A percentile compares a stretch with the other conserved stretches of the same genome.
These are phyloP conservation scores for Heliconius erato DNA, from an alignment of 2,888 invertebrate species.

Conservation along the genomic window DNA sequence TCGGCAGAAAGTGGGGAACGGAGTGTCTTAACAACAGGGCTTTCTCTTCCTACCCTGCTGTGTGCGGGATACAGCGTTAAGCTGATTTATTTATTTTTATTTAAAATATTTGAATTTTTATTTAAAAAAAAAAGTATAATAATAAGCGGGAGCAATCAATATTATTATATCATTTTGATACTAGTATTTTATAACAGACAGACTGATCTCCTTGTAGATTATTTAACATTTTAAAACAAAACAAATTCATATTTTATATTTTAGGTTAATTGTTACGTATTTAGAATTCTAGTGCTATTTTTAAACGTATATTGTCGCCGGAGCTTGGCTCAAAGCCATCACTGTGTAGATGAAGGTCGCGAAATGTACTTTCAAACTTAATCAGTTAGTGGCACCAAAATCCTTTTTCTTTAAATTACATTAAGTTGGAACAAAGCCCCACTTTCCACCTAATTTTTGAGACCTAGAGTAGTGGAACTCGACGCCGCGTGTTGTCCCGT, in stretches of 20 bases:
- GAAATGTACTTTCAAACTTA: conserved; percentile 3
- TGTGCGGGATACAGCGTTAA: no score
- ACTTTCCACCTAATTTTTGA: neutral
- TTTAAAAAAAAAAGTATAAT: no score
- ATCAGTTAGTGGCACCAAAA: neutral
- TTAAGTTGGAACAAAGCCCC: neutral
- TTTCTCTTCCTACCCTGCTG: no score
- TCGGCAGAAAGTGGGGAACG: no score
- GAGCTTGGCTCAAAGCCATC: conserved; percentile 39
- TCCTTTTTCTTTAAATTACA: neutral
- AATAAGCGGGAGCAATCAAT: no score
- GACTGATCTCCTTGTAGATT: no score
- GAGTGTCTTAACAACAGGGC: no score
- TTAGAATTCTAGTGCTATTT: conserved; percentile 18
- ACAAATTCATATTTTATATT: neutral
- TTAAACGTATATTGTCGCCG: conserved; percentile 28
- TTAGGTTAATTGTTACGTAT: conserved; percentile 18
- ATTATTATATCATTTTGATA: no score
- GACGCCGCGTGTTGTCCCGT: neutral
- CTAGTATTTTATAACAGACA: no score
- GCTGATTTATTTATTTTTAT: no score
- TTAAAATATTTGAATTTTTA: no score
- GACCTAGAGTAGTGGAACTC: neutral
- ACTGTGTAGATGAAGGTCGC: conserved; percentile 24
- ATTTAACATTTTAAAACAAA: neutral